phyloP scores from a whole-genome alignment of 1,140 invertebrate species.

The Meloidogyne floridensis region DNA sequence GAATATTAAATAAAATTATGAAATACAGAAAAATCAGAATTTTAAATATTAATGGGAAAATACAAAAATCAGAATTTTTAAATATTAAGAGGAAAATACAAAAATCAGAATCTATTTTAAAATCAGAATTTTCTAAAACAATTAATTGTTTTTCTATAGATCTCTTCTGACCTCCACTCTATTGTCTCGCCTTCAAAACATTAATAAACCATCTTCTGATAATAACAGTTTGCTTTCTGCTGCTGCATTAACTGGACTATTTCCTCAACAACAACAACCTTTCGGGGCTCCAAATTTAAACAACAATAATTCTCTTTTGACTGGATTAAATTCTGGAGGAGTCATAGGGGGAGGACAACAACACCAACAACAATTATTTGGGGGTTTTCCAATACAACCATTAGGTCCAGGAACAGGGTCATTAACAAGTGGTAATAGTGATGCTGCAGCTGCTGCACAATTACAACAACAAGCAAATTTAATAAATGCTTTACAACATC shows the following conservation, averaged over 20 bases:
- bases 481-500: not conserved
- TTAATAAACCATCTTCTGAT: not conserved
- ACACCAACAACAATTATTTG: slow-evolving; percentile 6
- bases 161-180: not conserved
- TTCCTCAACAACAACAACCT: not conserved
- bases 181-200: slow-evolving; percentile 1
- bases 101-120: no score
- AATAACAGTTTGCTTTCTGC: not conserved
- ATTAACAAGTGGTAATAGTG: slow-evolving; percentile 24
- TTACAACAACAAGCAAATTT: slow-evolving; percentile 21
- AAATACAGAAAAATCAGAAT: no score
- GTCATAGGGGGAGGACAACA: not conserved
- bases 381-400: slow-evolving; percentile 30
- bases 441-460: slow-evolving; percentile 20
- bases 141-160: not conserved
- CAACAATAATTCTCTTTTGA: not conserved
- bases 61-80: no score
- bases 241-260: not conserved
- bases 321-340: not conserved
- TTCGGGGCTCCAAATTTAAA: not conserved
- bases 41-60: no score
- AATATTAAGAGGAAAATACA: no score
- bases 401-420: slow-evolving; percentile 23
- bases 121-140: no score
- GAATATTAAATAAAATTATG: no score